Conservation (phyloP, 2,113 vertebrate species). For the Apteryx owenii region DNA sequence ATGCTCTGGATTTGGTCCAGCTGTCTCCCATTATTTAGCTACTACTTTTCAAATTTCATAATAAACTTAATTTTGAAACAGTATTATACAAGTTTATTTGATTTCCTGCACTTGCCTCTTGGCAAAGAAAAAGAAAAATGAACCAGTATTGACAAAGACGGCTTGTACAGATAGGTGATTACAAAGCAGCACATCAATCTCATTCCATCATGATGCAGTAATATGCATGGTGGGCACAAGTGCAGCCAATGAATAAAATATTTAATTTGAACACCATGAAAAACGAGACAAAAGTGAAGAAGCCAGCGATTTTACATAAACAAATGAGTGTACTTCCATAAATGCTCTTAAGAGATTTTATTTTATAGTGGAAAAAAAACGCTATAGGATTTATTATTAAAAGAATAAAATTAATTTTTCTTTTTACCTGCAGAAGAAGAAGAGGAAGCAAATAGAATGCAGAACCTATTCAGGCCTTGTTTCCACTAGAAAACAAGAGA, state of each 20-base stretch:
- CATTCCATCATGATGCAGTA: conserved; percentile 10
- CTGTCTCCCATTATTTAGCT: neutral
- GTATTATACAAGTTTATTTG: conserved; percentile 13
- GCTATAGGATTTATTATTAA: neutral
- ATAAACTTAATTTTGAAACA: conserved; percentile 33
- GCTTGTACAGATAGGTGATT: neutral
- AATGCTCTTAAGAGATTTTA: neutral
- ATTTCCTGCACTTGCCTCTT: conserved; percentile 30
- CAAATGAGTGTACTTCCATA: neutral
- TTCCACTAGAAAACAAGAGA: neutral
- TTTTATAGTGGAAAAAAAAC: neutral
- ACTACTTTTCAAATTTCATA: neutral
- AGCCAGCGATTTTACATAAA: neutral
- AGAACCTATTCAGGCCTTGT: neutral
- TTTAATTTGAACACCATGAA: conserved; percentile 21
- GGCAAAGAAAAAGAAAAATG: conserved; percentile 34
- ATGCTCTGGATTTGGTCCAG: neutral
- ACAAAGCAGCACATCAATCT: conserved; percentile 41
- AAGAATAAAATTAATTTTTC: neutral
- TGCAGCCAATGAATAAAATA: conserved; percentile 50
- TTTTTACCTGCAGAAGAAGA: neutral
- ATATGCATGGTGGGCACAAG: neutral
- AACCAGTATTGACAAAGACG: neutral
- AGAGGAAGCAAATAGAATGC: neutral
- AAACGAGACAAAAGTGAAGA: conserved; percentile 9